Percentiles rank a stretch among this genome's conserved stretches.
Evolutionary conservation across 2,888 invertebrate species (phyloP).

Genomic region (Monochamus alternatus): DNA sequence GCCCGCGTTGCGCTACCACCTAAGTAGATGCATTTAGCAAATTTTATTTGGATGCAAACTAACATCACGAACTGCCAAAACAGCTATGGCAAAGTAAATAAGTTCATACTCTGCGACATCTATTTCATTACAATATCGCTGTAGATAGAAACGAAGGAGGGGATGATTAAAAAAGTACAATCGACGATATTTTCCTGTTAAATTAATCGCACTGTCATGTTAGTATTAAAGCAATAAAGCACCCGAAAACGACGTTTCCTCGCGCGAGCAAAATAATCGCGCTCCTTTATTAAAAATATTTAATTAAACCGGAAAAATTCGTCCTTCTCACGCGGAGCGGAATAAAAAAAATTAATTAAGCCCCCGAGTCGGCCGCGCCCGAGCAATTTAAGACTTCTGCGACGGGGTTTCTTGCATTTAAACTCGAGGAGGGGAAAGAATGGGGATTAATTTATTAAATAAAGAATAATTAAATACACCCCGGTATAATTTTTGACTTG

Average conservation of each 20-base stretch:
- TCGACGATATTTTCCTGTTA: not conserved
- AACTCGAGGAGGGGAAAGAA: conserved; percentile 53
- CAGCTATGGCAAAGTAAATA: too few species aligned
- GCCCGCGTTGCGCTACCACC: too few species aligned
- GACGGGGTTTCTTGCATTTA: conserved; percentile 40
- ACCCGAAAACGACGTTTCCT: not conserved
- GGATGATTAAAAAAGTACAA: not conserved
- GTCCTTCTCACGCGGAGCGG: conserved; percentile 5
- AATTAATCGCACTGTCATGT: not conserved
- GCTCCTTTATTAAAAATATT: conserved; percentile 22
- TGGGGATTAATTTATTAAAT: conserved; percentile 63
- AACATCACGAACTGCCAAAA: too few species aligned
- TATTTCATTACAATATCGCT: too few species aligned
- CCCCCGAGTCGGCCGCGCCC: conserved; percentile 18
- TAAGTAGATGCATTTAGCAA: too few species aligned
- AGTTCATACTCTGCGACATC: too few species aligned
- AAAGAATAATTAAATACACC: conserved; percentile 64
- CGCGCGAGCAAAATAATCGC: not conserved
- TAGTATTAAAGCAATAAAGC: conserved; percentile 2
- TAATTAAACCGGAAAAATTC: conserved; percentile 38
- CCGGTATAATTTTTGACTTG: conserved; percentile 61
- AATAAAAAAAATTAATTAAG: conserved; percentile 40
- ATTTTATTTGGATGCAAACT: too few species aligned
- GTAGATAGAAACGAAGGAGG: not conserved
- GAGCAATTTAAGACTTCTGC: conserved; percentile 37